Evolutionary conservation across 2,888 invertebrate genomes (phyloP).

Genomic region (Erannis defoliaria): DNA sequence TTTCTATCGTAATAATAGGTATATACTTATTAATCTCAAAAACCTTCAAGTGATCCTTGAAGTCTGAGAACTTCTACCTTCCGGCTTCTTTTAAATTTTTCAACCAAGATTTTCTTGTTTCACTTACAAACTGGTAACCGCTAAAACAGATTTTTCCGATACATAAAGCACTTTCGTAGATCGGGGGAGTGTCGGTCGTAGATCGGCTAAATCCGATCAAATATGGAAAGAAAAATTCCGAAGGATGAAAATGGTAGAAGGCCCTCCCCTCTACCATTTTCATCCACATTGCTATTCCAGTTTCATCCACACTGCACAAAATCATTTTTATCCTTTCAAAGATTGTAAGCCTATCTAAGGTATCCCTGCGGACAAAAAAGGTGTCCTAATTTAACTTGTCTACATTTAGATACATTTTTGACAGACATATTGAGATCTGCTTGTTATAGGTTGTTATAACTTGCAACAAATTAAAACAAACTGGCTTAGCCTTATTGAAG

Average conservation of each 20-base stretch:
- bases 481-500: no score
- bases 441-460: no score
- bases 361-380: neutral
- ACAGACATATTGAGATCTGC: no score
- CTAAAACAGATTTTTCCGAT: constrained; percentile 60
- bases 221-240: constrained; percentile 70
- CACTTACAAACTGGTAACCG: constrained; percentile 43
- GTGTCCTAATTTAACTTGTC: no score
- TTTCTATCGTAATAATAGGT: no score
- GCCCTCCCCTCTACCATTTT: constrained; percentile 54
- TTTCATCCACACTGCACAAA: constrained; percentile 52
- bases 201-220: constrained; percentile 72
- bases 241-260: constrained; percentile 47
- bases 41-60: no score
- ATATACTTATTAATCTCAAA: no score
- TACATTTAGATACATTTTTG: no score
- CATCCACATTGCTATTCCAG: constrained; percentile 58
- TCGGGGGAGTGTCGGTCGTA: constrained; percentile 64
- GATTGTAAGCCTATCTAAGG: constrained; percentile 14
- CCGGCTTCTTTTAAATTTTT: no score
- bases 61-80: no score
- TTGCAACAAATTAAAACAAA: no score
- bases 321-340: constrained; percentile 57
- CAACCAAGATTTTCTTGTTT: neutral
- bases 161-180: constrained; percentile 59